Base-by-base conservation (phyloP, 2,797 vertebrate genomes). In the Staurois parvus region DNA sequence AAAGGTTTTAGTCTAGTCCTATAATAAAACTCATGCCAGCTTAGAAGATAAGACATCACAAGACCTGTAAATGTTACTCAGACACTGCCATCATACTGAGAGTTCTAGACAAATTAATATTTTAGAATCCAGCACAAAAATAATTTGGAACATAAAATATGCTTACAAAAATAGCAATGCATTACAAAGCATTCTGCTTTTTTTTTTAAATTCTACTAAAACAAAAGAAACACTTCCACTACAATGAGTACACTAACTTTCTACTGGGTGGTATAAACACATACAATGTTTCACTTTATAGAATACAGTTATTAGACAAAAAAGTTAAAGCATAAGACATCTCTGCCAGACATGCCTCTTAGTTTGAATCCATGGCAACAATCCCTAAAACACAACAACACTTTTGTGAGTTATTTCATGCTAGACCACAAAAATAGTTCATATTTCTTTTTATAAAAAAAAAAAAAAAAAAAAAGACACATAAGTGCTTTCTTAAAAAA, bases 301-400 rank as follows among this genome's bases (percentile, higher is more conserved):
- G 7, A 59, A 24, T 59, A 1, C 8, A 1, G 11, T 59, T 59
- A 59, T 24, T 59, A 59, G 52, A 59, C 52, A 59, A 59, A 59
- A 24, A 59, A 59, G 48, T 56, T 56, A 19, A 56, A 56, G 48
- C 5, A 56, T 13, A 56, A 24, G 21, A 59, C 21, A 24, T 59
- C 21, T 24, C 21, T 59, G 52, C 21, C 21, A 59, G 52, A 59
- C 52, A 24, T 59, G 52, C 52, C 21, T 52, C 48, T 59, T 59
- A n/a, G 1, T 68, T 30, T 68, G 66, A 0, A 32, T 68, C 66
- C 66, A 68, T 68, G 66, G 66, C 66, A 68, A 68, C 66, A 30
- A 68, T 68, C 30, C 66, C 66, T 32, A 28, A 68, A 68, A 68
- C 66, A 59, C 21, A 59, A 56, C 48, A 56, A 56, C 52, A 56